phyloP scores from a whole-genome alignment of 2,113 vertebrate genomes.

The Petromus typicus region DNA sequence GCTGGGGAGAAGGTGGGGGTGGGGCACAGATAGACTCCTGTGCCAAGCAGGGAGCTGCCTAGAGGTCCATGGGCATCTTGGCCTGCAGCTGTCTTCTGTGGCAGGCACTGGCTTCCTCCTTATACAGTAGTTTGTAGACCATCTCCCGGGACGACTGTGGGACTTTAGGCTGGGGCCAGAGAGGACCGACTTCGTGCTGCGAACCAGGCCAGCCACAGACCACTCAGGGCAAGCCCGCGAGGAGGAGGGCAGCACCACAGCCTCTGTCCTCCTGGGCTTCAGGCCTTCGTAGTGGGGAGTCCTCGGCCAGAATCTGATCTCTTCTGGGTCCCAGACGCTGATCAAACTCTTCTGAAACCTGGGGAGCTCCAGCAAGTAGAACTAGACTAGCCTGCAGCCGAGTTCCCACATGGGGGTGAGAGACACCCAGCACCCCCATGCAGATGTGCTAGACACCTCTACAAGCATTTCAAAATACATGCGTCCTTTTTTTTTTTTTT shows the following conservation, averaged over 20 bases:
- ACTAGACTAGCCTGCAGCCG: neutral
- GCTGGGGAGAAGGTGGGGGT: neutral
- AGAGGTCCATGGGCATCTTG: neutral
- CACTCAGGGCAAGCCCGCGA: neutral
- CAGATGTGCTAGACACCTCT: slow-evolving; percentile 67
- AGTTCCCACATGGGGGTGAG: neutral
- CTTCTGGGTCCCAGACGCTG: neutral
- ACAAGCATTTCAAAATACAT: slow-evolving; percentile 80
- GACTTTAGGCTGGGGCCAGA: neutral
- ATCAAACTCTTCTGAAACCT: neutral
- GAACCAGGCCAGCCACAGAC: neutral
- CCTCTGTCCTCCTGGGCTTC: neutral
- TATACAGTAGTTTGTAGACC: neutral
- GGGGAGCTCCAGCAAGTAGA: neutral
- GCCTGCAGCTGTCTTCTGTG: neutral
- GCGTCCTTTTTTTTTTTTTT: slow-evolving; percentile 54
- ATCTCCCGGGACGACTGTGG: neutral
- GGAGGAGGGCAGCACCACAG: neutral
- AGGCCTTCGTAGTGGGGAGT: neutral
- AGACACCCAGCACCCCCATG: neutral
- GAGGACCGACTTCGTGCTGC: neutral
- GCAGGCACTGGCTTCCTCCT: neutral
- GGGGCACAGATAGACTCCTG: neutral
- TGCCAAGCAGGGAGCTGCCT: neutral
- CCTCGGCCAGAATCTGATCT: slow-evolving; percentile 10